Base-by-base conservation (phyloP, 1,140 invertebrate genomes). In the Thaumetopoea pityocampa region DNA sequence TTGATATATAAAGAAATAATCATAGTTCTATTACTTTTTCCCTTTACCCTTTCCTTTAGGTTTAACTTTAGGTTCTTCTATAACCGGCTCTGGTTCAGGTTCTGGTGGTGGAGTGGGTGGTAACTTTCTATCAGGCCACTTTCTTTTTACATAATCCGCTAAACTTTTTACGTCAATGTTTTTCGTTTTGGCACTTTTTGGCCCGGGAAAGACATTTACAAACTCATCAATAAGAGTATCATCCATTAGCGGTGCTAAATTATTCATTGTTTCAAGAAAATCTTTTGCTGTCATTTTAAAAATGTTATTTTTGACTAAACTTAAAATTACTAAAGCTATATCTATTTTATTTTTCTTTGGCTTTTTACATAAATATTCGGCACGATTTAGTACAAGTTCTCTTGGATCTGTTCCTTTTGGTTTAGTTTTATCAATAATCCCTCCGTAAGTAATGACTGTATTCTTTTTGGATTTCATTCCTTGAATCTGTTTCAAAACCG, bases 91-190 rank as follows among this genome's bases (percentile, higher is more conserved):
- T 1, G 23, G 30, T 35, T 55, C 33, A 0, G 45, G 38, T 24
- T 57, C 52, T 4, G 60, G 51, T 0, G 61, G 52, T 0, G 66
- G 66, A 1, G 64, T 62, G 0, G 67, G 61, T 2, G 64, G 67
- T 2, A 70, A 50, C 23, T 68, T 57, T 10, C 49, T 51, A 16
- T 70, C 55, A 6, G 67, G 67, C 64, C 69, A 73, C 37, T 60
- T 58, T 1, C 69, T 51, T 1, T 51, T 32, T 2, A 73, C 29
- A 16, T 56, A 70, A 4, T 67, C 64, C 3, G 44, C 28, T 17
- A 69, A 27, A 1, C 35, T 20, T 3, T 27, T 14, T 7, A 72
- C 33, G 26, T 61, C 41, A 7, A 70, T 30, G n/a, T 38, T 55
- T 8, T 43, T 59, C 4, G 30, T 33, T 16, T 69, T 73, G 2